A percentile compares a stretch with the other conserved stretches of the same genome.
phyloP scores from a whole-genome alignment of 2,797 vertebrate genomes.

The Sebastes glaucus region DNA sequence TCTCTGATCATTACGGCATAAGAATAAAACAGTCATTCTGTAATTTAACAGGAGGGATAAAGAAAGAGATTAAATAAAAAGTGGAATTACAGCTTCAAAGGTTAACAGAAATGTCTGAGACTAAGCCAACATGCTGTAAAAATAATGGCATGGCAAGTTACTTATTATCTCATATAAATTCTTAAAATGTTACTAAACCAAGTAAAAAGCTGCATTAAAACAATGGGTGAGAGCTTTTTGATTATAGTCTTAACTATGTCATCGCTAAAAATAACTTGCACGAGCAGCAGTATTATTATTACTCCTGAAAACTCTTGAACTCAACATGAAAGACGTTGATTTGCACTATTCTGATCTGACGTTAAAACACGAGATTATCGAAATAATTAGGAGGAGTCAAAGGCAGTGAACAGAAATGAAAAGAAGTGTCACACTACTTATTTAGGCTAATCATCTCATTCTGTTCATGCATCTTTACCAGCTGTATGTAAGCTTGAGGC shows the following conservation, averaged over 20 bases:
- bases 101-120: constrained; percentile 7
- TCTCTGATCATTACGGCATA: not conserved
- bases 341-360: not conserved
- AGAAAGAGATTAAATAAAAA: constrained; percentile 2
- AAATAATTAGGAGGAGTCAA: not conserved
- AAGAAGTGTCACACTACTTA: not conserved
- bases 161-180: constrained; percentile 2
- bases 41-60: not conserved
- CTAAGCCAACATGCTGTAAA: constrained; percentile 23
- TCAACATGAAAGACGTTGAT: not conserved
- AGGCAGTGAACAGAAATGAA: not conserved
- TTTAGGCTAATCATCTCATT: not conserved
- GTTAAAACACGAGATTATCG: not conserved
- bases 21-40: not conserved
- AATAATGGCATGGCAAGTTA: not conserved
- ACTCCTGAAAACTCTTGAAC: not conserved
- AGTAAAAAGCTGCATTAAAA: constrained; percentile 16
- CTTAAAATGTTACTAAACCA: constrained; percentile 13
- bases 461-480: not conserved
- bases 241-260: not conserved
- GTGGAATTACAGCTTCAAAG: not conserved
- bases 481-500: constrained; percentile 4
- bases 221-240: not conserved
- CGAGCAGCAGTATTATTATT: not conserved
- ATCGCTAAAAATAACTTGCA: constrained; percentile 1